A percentile compares a stretch with the other conserved stretches of the same genome.
Evolutionary conservation across 2,797 vertebrate species (phyloP).

Genomic region (Tapirus indicus): DNA sequence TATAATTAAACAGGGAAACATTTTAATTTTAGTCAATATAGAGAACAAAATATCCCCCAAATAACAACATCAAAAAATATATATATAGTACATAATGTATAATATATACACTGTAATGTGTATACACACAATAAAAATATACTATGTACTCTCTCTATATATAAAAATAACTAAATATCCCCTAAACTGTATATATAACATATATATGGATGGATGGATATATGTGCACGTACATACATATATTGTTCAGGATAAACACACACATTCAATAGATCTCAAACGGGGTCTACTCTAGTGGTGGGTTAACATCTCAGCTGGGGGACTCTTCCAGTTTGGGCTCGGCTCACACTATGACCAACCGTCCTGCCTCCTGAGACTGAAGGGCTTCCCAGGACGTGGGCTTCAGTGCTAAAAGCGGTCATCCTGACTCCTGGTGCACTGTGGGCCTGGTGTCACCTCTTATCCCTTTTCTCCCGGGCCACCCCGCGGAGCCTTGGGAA

Average conservation of each 20-base stretch:
- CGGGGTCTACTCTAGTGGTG: background rate
- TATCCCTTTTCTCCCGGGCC: background rate
- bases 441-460: fast-evolving
- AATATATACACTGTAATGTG: too few relatives aligned
- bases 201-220: background rate
- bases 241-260: background rate
- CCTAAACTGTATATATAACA: too few relatives aligned
- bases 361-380: background rate
- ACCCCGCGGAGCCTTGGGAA: background rate
- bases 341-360: background rate
- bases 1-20: background rate
- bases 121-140: background rate
- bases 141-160: background rate
- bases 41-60: background rate
- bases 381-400: background rate
- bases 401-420: background rate
- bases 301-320: background rate
- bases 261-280: background rate
- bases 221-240: too few relatives aligned
- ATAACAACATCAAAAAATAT: background rate
- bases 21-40: background rate
- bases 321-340: background rate
- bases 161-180: background rate
- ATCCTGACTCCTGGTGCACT: background rate
- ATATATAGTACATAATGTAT: background rate